phyloP scores from a whole-genome alignment of 2,113 vertebrate genomes.

The Eulemur macaco region DNA sequence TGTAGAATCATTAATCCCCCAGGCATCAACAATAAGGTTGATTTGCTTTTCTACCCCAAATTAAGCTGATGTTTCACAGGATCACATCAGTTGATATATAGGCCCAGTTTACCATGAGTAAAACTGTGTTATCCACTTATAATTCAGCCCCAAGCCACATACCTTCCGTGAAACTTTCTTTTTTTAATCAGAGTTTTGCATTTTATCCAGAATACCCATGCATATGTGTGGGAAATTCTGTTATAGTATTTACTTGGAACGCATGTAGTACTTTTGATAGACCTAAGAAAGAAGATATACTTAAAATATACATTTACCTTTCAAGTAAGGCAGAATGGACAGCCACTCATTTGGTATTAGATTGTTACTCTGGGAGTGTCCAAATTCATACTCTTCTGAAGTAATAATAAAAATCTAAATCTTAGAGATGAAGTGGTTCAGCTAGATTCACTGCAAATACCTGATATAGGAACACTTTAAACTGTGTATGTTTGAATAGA shows the following conservation, averaged over 20 bases:
- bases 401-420: background rate
- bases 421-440: background rate
- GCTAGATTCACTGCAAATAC: background rate
- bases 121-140: background rate
- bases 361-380: background rate
- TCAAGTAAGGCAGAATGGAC: background rate
- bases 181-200: background rate
- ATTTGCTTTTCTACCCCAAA: slow-evolving; percentile 65
- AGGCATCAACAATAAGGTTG: slow-evolving; percentile 71
- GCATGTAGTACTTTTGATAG: background rate
- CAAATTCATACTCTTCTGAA: background rate
- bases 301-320: background rate
- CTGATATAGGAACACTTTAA: background rate
- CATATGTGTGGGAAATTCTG: background rate
- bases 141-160: background rate
- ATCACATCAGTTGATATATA: slow-evolving; percentile 56
- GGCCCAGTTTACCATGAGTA: background rate
- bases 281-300: background rate
- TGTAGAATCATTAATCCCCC: slow-evolving; percentile 65
- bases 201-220: background rate
- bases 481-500: background rate
- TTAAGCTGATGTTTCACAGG: slow-evolving; percentile 49
- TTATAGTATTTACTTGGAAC: background rate
- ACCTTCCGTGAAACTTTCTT: background rate
- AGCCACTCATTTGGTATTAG: background rate